Base-by-base conservation (phyloP, 2,113 vertebrate species). In the Paradoxurus hermaphroditus region DNA sequence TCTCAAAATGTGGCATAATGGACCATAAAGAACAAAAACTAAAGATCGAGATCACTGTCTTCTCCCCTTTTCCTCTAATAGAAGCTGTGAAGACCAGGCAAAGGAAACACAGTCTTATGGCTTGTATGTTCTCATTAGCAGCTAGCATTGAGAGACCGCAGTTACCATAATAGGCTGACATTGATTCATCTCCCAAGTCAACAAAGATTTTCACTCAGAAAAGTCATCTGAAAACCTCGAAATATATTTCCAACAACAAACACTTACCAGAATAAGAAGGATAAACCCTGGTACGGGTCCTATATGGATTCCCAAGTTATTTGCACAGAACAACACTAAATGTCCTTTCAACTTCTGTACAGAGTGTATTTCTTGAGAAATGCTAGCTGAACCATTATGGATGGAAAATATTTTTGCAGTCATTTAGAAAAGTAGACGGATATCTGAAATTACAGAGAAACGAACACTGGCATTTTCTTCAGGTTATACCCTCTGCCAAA, bases 381-480 rank as follows among this genome's bases (percentile, higher is more conserved):
- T 72, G 34, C 21, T 63, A 56, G 16, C 31, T 77, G 67, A 94
- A 82, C 85, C 16, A 92, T 67, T 53, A 29, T 51, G 13, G 27
- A 36, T 82, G 73, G 21, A 77, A 89, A 90, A 51, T 78, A 86
- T 53, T 82, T 86, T 70, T 86, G 21, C 3, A 77, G 72, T 92
- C 67, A 86, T 53, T 34, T 84, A 41, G 29, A 90, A 96, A 68
- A 93, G 36, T 63, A 93, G 86, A 96, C 41, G 19, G 11, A 63
- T 87, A 90, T 72, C 16, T 77, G 34, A 93, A 90, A 79, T 92
- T 77, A 86, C 15, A 78, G 51, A 85, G 31, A 94, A 92, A 63
- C 82, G 36, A 90, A 51, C 77, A 29, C n/a, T 83, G 41, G 46
- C 34, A 90, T 86, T 92, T 89, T 82, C 79, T 83, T 53, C 31